phyloP scores from a whole-genome alignment of 2,888 invertebrate genomes.

The Melinaea marsaeus region DNA sequence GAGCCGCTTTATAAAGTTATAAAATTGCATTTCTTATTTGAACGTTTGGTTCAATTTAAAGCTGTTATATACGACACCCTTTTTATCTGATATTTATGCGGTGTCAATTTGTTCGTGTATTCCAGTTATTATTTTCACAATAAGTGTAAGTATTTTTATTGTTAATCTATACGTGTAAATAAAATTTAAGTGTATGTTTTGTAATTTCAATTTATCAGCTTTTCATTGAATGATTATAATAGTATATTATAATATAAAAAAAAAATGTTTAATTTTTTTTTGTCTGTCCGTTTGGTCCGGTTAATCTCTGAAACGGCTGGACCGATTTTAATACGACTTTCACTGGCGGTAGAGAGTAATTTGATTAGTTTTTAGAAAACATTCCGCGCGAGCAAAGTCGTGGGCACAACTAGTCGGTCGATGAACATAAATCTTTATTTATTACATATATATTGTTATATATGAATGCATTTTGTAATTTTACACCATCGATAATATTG shows the following conservation, averaged over 20 bases:
- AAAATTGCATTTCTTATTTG: slow-evolving; percentile 52
- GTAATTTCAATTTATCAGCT: too few relatives aligned
- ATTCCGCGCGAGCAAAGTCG: too few relatives aligned
- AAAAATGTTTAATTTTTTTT: too few relatives aligned
- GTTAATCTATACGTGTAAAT: not conserved
- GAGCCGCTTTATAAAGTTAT: slow-evolving; percentile 57
- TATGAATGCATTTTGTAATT: not conserved
- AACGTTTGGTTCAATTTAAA: slow-evolving; percentile 47
- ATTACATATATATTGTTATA: slow-evolving; percentile 3
- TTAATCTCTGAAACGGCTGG: too few relatives aligned
- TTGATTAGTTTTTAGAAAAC: too few relatives aligned
- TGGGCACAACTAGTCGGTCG: not conserved
- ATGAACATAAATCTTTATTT: slow-evolving; percentile 1
- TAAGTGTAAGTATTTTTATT: not conserved
- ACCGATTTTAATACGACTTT: too few relatives aligned
- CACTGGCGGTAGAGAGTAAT: too few relatives aligned
- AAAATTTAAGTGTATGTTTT: too few relatives aligned
- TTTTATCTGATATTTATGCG: slow-evolving; percentile 36
- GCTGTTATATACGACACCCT: slow-evolving; percentile 31
- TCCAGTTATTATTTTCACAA: not conserved
- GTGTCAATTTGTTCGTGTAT: slow-evolving; percentile 30
- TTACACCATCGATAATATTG: slow-evolving; percentile 4
- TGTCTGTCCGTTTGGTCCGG: too few relatives aligned
- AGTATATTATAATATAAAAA: too few relatives aligned
- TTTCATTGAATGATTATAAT: too few relatives aligned